Percentiles rank a stretch among this genome's conserved stretches.
Evolutionary conservation across 2,888 invertebrate species (phyloP).

Genomic region (Arctia plantaginis): DNA sequence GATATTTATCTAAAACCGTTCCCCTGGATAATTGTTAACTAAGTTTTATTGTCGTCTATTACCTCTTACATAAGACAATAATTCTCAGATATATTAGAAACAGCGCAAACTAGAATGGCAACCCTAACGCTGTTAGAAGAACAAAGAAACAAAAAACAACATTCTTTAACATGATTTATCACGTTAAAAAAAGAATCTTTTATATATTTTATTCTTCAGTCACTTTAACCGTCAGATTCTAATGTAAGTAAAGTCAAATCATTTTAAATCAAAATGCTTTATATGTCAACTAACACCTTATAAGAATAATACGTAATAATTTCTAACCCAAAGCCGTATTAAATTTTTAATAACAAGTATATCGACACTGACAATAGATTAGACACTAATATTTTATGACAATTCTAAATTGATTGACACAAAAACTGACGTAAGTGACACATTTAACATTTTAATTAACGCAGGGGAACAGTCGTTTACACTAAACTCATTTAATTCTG

Average conservation of each 20-base stretch:
- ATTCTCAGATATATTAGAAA: neutral
- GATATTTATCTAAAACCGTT: constrained; percentile 36
- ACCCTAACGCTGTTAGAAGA: neutral
- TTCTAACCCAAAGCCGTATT: neutral
- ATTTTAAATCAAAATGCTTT: neutral
- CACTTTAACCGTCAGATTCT: neutral
- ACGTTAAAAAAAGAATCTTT: neutral
- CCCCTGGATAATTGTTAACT: constrained; percentile 5
- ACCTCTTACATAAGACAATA: neutral
- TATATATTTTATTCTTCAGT: neutral
- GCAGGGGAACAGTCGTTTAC: constrained; percentile 35
- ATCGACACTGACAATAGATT: neutral
- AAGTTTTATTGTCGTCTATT: neutral
- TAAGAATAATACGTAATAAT: neutral
- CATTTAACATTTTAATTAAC: constrained; percentile 16
- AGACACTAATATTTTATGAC: neutral
- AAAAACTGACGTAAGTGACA: neutral
- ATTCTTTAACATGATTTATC: constrained; percentile 1
- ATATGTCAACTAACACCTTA: neutral
- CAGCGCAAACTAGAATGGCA: neutral
- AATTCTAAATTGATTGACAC: neutral
- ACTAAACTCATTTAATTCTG: constrained; percentile 35
- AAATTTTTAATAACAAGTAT: neutral
- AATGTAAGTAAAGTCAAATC: neutral
- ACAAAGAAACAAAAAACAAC: too few relatives aligned